These are phyloP conservation scores for Hartigia nigra DNA, from an alignment of 2,888 invertebrate species.

Conservation along the genomic window DNA sequence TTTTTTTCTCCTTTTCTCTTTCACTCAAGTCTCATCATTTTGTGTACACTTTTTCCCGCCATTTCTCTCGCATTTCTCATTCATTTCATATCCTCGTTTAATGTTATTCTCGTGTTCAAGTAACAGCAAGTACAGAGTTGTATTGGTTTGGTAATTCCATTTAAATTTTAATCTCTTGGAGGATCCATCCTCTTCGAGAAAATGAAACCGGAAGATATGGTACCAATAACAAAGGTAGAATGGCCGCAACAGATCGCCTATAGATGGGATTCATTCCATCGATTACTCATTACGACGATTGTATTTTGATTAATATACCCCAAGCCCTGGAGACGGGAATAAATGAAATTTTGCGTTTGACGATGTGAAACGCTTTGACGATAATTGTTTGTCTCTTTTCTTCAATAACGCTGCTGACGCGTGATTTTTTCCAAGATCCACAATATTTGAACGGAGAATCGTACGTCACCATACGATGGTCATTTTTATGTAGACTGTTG, in stretches of 20 bases:
- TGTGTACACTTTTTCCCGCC: too few relatives aligned
- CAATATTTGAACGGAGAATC: background rate
- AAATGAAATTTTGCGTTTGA: background rate
- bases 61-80: background rate
- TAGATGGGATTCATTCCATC: background rate
- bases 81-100: background rate
- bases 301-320: background rate
- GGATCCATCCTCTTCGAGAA: conserved; percentile 12
- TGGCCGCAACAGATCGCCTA: background rate
- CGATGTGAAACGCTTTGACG: background rate
- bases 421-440: background rate
- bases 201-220: background rate
- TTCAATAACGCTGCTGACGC: background rate
- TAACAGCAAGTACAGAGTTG: background rate
- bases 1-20: conserved; percentile 16
- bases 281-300: background rate
- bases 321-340: background rate
- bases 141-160: background rate
- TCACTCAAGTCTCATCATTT: conserved; percentile 9
- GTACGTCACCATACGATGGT: background rate
- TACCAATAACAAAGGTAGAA: background rate
- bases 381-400: background rate
- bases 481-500: background rate
- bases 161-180: conserved; percentile 10
- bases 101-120: background rate